Evolutionary conservation across 2,888 invertebrate genomes (phyloP), one percentile per base, ranked within the genome.

Genomic region (Perizoma affinitatum): DNA sequence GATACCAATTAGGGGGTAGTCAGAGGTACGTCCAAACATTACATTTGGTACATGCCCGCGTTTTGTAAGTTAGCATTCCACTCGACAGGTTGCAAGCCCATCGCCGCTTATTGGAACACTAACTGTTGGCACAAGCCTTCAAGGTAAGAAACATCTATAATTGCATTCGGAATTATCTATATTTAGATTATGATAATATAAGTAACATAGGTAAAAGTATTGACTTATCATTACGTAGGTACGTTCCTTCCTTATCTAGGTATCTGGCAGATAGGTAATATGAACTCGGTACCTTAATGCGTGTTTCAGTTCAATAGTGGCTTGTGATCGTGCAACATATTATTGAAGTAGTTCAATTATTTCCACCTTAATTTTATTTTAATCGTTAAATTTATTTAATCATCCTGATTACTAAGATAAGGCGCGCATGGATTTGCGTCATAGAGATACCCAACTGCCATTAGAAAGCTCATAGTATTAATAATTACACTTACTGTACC

Each of bases 261-360:
- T 65, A 62, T 61, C 56, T 51, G 54, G 45, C 56, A 63, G 67
- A 65, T 63, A 64, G 48, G 56, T 57, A 62, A 45, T 60, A 63
- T 60, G 51, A 54, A 65, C 63, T 57, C 55, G 53, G 54, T 65
- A 54, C 63, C 45, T 55, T 54, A 57, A 55, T 41, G 46, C 44
- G 35, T 51, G 50, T 57, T 57, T 63, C 69, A 74, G 75, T 77
- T 51, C 54, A 47, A 60, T 61, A 67, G 60, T 66, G 65, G 66
- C 68, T 61, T 57, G 65, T 70, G 72, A 64, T 67, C 55, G 68
- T 70, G 68, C 57, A 61, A 68, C 68, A 71, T 62, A 50, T 47
- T 52, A 45, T 54, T 52, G 11, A 33, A 44, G 3, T 22, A 22
- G 38, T 38, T 38, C 1, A 38, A 38, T 6, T 38, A 38, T 50